phyloP scores from a whole-genome alignment of 2,113 vertebrate genomes.

The Zootoca vivipara region DNA sequence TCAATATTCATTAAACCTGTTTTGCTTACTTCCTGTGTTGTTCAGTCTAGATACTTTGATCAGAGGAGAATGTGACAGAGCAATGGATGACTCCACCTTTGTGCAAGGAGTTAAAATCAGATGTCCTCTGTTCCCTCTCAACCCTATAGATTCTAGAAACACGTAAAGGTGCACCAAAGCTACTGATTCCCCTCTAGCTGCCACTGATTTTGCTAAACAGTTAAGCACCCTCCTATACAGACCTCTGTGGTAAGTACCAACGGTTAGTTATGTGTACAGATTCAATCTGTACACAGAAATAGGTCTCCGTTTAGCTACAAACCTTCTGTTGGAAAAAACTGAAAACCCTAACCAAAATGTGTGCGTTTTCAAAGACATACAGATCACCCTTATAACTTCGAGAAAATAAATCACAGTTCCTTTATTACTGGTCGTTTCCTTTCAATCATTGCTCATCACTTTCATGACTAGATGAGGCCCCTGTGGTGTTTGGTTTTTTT shows the following conservation, averaged over 20 bases:
- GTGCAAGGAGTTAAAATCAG: background rate
- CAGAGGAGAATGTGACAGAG: background rate
- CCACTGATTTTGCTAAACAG: slow-evolving; percentile 64
- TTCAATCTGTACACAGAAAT: slow-evolving; percentile 54
- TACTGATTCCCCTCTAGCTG: background rate
- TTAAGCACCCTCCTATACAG: slow-evolving; percentile 77
- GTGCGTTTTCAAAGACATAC: slow-evolving; percentile 21
- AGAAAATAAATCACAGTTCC: slow-evolving; percentile 23
- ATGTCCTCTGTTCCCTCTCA: background rate
- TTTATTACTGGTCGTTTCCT: slow-evolving; percentile 31
- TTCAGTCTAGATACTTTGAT: background rate
- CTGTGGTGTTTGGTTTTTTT: background rate
- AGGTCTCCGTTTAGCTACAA: slow-evolving; percentile 61
- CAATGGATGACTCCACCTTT: background rate
- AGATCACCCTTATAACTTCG: slow-evolving; percentile 34
- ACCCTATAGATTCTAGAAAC: background rate
- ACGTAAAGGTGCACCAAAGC: slow-evolving; percentile 11
- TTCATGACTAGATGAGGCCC: slow-evolving; percentile 19
- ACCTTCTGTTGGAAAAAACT: slow-evolving; percentile 70
- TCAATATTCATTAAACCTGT: slow-evolving; percentile 30
- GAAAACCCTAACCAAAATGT: slow-evolving; percentile 22
- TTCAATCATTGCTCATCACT: background rate
- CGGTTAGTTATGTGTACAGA: slow-evolving; percentile 66
- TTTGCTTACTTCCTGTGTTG: slow-evolving; percentile 45
- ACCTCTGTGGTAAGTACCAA: slow-evolving; percentile 78